Percentiles rank a stretch among this genome's conserved stretches.
Evolutionary conservation across 35 echinoderm and acorn worm species (phyloP).

Genomic region (Apostichopus californicus): DNA sequence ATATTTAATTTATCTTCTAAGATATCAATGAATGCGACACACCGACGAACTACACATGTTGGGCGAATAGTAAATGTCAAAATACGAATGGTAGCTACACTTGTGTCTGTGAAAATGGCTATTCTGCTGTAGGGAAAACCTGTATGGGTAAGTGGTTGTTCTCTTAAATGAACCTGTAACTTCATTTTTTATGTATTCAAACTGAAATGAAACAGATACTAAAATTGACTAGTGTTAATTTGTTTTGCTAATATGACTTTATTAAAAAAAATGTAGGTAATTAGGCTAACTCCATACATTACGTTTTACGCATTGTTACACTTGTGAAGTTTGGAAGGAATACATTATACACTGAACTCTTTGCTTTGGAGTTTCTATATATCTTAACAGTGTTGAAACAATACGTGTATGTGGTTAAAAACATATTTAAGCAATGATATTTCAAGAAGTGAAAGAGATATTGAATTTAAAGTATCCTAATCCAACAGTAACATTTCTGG

Average conservation of each 20-base stretch:
- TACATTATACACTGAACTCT: neutral
- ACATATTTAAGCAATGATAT: neutral
- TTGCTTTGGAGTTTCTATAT: neutral
- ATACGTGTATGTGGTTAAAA: neutral
- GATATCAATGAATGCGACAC: conserved; percentile 48
- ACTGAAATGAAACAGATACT: neutral
- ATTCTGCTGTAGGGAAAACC: neutral
- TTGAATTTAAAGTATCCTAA: neutral
- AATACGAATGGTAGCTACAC: conserved; percentile 35
- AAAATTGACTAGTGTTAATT: neutral
- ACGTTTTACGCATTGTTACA: neutral
- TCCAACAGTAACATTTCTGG: neutral
- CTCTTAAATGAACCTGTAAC: neutral
- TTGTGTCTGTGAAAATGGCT: conserved; percentile 13
- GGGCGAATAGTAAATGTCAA: neutral
- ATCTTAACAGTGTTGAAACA: neutral
- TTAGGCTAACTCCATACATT: neutral
- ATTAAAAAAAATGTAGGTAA: neutral
- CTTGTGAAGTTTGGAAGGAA: neutral
- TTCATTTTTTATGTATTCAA: neutral
- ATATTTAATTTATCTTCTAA: neutral
- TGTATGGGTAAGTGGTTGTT: neutral
- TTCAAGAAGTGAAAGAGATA: neutral
- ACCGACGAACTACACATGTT: neutral
- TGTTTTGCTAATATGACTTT: neutral